These are phyloP conservation scores for Panurus biarmicus DNA, from an alignment of 2,113 vertebrate genomes.

Conservation along the genomic window DNA sequence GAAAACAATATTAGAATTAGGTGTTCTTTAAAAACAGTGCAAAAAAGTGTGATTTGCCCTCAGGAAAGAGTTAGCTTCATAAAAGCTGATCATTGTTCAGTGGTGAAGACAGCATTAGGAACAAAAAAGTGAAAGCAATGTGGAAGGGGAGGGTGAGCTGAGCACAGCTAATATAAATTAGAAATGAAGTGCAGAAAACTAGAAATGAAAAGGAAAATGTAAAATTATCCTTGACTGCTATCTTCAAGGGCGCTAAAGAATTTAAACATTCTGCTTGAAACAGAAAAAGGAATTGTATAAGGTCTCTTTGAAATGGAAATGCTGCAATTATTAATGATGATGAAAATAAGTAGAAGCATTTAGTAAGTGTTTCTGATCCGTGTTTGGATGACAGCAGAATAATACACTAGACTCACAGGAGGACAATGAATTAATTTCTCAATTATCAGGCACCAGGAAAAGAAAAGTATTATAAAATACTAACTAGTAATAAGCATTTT, in stretches of 20 bases:
- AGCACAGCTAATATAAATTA: conserved; percentile 1
- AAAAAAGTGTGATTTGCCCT: neutral
- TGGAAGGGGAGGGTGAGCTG: neutral
- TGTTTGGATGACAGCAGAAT: conserved; percentile 43
- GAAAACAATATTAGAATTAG: neutral
- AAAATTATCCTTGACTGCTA: conserved; percentile 19
- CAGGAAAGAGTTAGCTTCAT: neutral
- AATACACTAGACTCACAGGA: conserved; percentile 11
- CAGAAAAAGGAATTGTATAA: neutral
- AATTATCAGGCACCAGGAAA: neutral
- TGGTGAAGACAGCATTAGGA: neutral
- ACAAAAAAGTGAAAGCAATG: neutral
- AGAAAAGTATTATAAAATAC: neutral
- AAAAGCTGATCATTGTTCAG: neutral
- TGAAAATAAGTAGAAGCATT: conserved; percentile 36
- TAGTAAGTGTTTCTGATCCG: conserved; percentile 16
- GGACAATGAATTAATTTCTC: conserved; percentile 34
- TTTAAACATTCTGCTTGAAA: conserved; percentile 17
- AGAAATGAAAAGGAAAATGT: conserved; percentile 30
- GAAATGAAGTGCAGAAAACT: conserved; percentile 3
- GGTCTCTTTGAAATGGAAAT: conserved; percentile 56
- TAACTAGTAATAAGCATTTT: neutral
- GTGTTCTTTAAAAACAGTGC: neutral
- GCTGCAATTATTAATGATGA: conserved; percentile 25
- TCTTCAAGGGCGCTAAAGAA: neutral